Evolutionary conservation across 2,888 invertebrate species (phyloP).

Genomic region (Galerucella pusilla): DNA sequence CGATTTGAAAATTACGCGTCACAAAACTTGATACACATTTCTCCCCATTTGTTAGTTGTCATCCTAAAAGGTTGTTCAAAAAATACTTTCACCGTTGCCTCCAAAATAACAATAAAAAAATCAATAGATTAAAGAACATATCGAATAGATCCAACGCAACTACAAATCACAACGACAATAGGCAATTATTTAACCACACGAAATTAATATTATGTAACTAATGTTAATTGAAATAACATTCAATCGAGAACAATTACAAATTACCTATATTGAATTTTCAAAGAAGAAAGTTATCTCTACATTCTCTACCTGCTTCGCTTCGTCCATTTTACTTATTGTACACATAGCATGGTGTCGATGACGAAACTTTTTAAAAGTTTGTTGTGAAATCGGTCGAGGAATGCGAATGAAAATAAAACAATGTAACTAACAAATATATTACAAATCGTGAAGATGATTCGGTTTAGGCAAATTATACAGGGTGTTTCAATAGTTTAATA

Average conservation of each 20-base stretch:
- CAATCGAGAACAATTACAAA: slow-evolving; percentile 39
- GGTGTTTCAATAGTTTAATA: not conserved
- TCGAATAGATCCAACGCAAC: not conserved
- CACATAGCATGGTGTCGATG: slow-evolving; percentile 1
- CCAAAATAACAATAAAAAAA: too few relatives aligned
- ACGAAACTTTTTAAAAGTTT: slow-evolving; percentile 10
- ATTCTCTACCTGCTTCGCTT: not conserved
- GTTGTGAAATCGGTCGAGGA: slow-evolving; percentile 6
- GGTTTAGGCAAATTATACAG: not conserved
- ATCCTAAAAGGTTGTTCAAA: too few relatives aligned
- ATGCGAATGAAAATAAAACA: slow-evolving; percentile 15
- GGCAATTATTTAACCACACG: slow-evolving; percentile 23
- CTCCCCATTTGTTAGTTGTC: too few relatives aligned
- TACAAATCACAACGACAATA: not conserved
- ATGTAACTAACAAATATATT: slow-evolving; percentile 8
- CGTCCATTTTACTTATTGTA: slow-evolving; percentile 6
- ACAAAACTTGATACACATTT: too few relatives aligned
- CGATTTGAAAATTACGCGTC: too few relatives aligned
- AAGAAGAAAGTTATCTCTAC: slow-evolving; percentile 31
- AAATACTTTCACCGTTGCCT: too few relatives aligned
- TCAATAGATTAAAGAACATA: too few relatives aligned
- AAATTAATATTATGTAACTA: slow-evolving; percentile 31
- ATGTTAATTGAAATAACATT: slow-evolving; percentile 35
- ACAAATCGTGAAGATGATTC: not conserved
- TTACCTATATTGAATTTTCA: slow-evolving; percentile 34